Evolutionary conservation across 2,113 vertebrate species (phyloP), one percentile per base, ranked within the genome.

Genomic region (Fukomys damarensis): DNA sequence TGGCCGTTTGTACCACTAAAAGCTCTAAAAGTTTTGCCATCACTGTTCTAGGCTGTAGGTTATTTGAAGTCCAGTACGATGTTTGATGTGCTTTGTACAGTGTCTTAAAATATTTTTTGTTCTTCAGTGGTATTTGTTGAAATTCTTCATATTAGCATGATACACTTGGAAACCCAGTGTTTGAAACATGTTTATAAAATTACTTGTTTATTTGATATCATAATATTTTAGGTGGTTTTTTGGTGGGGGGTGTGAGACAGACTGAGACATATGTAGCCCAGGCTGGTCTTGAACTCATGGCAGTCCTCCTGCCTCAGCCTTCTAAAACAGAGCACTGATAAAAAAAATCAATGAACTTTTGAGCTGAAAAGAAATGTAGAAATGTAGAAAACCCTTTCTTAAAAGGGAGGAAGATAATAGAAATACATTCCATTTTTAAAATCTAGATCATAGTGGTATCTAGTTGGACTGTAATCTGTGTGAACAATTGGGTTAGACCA

Each of bases 391-490:
- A 4, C 32, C 35, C 38, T 70, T 97, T 82, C 54, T 86, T 91
- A 65, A 89, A 24, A 88, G 7, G 6, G 80, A 17, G n/a, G 16
- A 85, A 82, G 16, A 88, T 77, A 24, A 77, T 83, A 93, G 43
- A 87, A 91, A 76, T 94, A 96, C 94, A 88, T 86, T 91, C n/a
- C 66, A 3, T 79, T 94, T 49, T 96, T 61, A 49, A 85, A 86
- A 72, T 92, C 14, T 80, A 90, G 81, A 52, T 96, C 84, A 95
- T 7, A 95, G 61, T 84, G 7, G 35, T 84, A 90, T 5, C 80
- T 90, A 74, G 28, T 77, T 90, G 58, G 72, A 90, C 93, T 93
- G 46, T 90, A 81, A 81, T 88, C 43, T 85, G 20, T 86, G 30
- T 87, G 52, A 86, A 87, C 89, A 79, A 84, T 83, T 89, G 54